Conservation (phyloP, 1,140 invertebrate genomes). For the Mylabris phalerata region DNA sequence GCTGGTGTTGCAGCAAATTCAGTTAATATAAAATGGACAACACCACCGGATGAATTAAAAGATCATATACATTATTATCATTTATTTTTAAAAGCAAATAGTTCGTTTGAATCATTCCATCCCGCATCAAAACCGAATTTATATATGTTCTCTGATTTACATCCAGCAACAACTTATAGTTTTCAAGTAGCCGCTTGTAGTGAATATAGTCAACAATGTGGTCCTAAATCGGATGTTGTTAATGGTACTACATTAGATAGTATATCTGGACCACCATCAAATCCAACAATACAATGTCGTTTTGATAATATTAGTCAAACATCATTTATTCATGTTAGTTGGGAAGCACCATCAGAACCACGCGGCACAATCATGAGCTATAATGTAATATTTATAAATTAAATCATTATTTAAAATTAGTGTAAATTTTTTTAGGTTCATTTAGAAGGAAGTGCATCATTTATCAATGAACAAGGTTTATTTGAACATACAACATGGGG, state of each 20-base stretch:
- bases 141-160: constrained; percentile 70
- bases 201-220: constrained; percentile 66
- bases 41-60: constrained; percentile 55
- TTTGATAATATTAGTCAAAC: constrained; percentile 56
- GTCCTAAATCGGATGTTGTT: constrained; percentile 64
- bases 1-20: constrained; percentile 70
- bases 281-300: constrained; percentile 57
- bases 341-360: constrained; percentile 60
- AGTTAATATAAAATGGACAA: constrained; percentile 70
- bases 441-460: constrained; percentile 53
- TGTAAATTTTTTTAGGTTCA: constrained; percentile 44
- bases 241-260: constrained; percentile 76
- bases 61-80: constrained; percentile 71
- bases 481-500: constrained; percentile 50
- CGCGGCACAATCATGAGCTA: constrained; percentile 72
- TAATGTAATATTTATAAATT: constrained; percentile 45
- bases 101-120: constrained; percentile 55
- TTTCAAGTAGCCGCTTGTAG: constrained; percentile 72
- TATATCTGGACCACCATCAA: constrained; percentile 45
- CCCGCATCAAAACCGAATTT: constrained; percentile 55
- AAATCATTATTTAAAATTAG: not conserved
- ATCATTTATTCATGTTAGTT: constrained; percentile 59
- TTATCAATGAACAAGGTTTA: constrained; percentile 50
- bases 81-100: constrained; percentile 57
- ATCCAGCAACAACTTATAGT: constrained; percentile 68